Conservation (phyloP, 2,888 invertebrate species). For the Drosophila birchii region DNA sequence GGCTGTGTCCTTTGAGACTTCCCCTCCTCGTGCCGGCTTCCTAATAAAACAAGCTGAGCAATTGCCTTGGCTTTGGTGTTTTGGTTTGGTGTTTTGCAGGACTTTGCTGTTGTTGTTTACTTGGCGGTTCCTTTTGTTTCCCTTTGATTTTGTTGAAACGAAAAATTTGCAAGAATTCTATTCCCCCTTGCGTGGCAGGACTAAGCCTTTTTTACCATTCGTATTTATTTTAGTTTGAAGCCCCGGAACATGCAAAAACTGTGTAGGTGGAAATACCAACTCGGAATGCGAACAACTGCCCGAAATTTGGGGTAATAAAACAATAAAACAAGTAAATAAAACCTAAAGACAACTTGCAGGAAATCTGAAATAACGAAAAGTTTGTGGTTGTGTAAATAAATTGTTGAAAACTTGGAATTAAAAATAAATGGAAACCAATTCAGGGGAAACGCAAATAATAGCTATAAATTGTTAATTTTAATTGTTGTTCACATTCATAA, state of each 20-base stretch:
- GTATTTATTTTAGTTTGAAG: slow-evolving; percentile 47
- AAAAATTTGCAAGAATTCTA: slow-evolving; percentile 30
- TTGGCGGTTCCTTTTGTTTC: slow-evolving; percentile 63
- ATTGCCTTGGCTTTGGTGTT: slow-evolving; percentile 27
- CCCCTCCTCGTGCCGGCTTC: neutral
- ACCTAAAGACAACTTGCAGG: slow-evolving; percentile 5
- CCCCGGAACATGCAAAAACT: slow-evolving; percentile 2
- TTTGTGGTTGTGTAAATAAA: slow-evolving; percentile 5
- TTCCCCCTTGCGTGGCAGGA: slow-evolving; percentile 18
- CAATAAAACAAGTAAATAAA: slow-evolving; percentile 12
- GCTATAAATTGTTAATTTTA: neutral
- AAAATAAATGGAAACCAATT: neutral
- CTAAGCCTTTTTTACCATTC: slow-evolving; percentile 42
- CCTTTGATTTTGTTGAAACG: slow-evolving; percentile 50
- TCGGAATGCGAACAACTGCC: slow-evolving; percentile 12
- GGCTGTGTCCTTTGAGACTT: neutral
- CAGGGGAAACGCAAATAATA: neutral
- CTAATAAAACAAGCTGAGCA: slow-evolving; percentile 41
- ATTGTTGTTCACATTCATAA: neutral
- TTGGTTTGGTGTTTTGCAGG: slow-evolving; percentile 36
- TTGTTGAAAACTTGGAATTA: neutral
- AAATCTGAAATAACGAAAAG: slow-evolving; percentile 13
- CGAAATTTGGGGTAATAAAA: slow-evolving; percentile 2
- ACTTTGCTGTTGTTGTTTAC: slow-evolving; percentile 56
- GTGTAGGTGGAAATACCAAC: slow-evolving; percentile 4